Evolutionary conservation across 2,113 vertebrate genomes (phyloP), one percentile per base, ranked within the genome.

Genomic region (Ibidorhyncha struthersii): DNA sequence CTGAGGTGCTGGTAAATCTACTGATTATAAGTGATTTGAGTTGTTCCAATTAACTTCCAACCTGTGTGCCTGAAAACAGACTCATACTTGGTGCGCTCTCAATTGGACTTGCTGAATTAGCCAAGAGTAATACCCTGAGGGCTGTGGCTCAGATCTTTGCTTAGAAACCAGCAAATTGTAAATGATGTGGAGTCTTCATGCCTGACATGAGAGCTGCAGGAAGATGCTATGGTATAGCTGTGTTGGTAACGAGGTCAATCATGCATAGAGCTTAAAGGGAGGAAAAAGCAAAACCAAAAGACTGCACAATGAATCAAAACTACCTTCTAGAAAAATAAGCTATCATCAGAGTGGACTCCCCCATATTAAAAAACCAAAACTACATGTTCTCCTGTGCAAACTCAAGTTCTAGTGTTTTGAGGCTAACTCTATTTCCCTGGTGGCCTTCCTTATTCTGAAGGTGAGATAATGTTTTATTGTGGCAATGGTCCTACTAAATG

Each of bases 61-160:
- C 34, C 14, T 34, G 12, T 74, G 27, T 62, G 61, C 36, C 38
- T 74, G 40, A 89, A 93, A 55, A 56, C 29, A 58, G 23, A 5
- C 16, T 82, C 0, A 0, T n/a, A 23, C 19, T 56, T 50, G 8
- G 10, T 74, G 22, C 6, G 3, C 7, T 89, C 49, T 73, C 9
- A 34, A 0, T 6, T 79, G 29, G n/a, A 47, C 55, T n/a, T 91
- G 84, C 27, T 87, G 56, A 45, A 47, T 58, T 65, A 70, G 45
- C 11, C 63, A 43, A 17, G 14, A 59, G 38, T 49, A 80, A 14
- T 55, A 67, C 29, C 27, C 25, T 49, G 58, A 56, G 29, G 34
- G 5, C 63, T 40, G 52, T 53, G 52, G 38, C 63, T 92, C n/a
- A 17, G 18, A 36, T 36, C 26, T 53, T 61, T 56, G 16, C 56